Evolutionary conservation across 2,113 vertebrate species (phyloP).

Genomic region (Poecilia latipinna): DNA sequence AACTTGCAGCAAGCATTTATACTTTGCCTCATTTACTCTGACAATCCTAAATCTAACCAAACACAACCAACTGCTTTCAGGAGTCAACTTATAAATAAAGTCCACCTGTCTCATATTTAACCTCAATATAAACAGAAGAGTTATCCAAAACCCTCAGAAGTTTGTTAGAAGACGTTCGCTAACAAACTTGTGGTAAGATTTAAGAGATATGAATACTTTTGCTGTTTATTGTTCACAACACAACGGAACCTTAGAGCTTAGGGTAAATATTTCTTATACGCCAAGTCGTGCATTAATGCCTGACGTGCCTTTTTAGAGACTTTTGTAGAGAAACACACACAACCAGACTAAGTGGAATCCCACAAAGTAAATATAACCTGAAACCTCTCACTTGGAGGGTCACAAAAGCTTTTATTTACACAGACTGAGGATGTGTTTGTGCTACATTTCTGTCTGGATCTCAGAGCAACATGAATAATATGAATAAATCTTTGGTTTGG

Average conservation of each 20-base stretch:
- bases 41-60: neutral
- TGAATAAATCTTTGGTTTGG: constrained; percentile 24
- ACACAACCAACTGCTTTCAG: neutral
- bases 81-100: neutral
- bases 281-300: constrained; percentile 2
- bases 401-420: constrained; percentile 29
- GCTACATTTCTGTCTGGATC: constrained; percentile 27
- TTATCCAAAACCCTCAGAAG: neutral
- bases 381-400: constrained; percentile 9
- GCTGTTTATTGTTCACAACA: neutral
- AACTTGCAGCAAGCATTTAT: neutral
- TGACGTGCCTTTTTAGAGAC: neutral
- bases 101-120: neutral
- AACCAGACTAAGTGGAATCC: constrained; percentile 21
- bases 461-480: constrained; percentile 30
- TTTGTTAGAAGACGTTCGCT: neutral
- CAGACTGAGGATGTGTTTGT: constrained; percentile 28
- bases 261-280: constrained; percentile 13
- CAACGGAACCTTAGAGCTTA: neutral
- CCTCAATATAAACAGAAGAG: neutral
- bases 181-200: neutral
- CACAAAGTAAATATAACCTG: constrained; percentile 13
- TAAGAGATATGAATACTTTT: neutral
- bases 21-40: neutral
- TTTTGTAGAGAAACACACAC: constrained; percentile 13